phyloP scores from a whole-genome alignment of 2,888 invertebrate species.

The Loripinus fragilis region DNA sequence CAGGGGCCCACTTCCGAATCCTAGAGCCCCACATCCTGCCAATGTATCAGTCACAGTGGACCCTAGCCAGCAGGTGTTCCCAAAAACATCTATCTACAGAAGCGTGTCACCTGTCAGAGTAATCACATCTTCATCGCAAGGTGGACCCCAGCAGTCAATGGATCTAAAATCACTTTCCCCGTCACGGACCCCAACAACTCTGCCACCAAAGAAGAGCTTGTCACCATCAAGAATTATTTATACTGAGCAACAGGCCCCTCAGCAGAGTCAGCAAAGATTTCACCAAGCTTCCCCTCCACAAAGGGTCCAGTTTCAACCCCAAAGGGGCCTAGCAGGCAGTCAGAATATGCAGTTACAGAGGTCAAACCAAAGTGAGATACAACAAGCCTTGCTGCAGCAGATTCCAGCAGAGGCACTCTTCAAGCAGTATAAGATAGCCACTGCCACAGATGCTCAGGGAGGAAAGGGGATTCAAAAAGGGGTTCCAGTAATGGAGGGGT shows the following conservation, averaged over 20 bases:
- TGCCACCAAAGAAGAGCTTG: slow-evolving; percentile 64
- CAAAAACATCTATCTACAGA: background rate
- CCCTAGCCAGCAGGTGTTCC: background rate
- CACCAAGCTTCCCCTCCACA: background rate
- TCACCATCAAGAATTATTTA: slow-evolving; percentile 62
- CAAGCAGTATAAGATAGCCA: slow-evolving; percentile 43
- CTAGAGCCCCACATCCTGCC: slow-evolving; percentile 1
- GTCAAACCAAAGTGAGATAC: slow-evolving; percentile 7
- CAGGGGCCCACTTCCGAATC: slow-evolving; percentile 48
- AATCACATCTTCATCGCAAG: slow-evolving; percentile 29
- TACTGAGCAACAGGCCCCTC: slow-evolving; percentile 28
- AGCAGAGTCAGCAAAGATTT: background rate
- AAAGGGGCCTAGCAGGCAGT: slow-evolving; percentile 26
- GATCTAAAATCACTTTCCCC: slow-evolving; percentile 35
- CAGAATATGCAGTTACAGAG: slow-evolving; percentile 39
- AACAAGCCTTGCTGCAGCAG: background rate
- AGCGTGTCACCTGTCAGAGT: slow-evolving; percentile 52
- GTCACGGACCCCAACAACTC: slow-evolving; percentile 48
- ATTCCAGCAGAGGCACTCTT: slow-evolving; percentile 32
- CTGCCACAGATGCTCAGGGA: background rate
- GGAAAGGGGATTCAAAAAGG: background rate
- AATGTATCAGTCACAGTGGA: background rate
- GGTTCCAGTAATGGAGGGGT: background rate
- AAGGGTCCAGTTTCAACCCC: slow-evolving; percentile 24
- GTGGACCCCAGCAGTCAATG: slow-evolving; percentile 7